Evolutionary conservation across 2,113 vertebrate genomes (phyloP), one percentile per base, ranked within the genome.

Genomic region (Gymnocephalus cernua): DNA sequence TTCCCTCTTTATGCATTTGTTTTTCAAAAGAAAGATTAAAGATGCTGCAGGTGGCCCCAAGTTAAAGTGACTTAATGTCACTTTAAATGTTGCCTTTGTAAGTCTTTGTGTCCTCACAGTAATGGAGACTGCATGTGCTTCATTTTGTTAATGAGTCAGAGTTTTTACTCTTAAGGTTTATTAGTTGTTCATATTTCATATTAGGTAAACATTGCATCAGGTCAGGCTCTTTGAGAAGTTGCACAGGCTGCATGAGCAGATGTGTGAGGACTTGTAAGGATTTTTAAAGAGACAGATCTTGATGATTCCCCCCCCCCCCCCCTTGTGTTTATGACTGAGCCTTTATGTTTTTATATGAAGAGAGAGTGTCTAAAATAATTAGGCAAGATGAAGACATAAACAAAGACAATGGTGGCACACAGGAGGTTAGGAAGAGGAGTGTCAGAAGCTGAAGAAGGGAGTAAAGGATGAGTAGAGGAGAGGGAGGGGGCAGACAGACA

Each of bases 401-500:
- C 38, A 62, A 35, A 76, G 69, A 72, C n/a, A 73, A 81, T 56
- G 56, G 58, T 59, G 54, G 66, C 62, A 56, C 67, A 73, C 58
- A 51, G 45, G 68, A 82, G 76, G 59, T 53, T 29, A 84, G 38
- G 66, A 86, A 71, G 79, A 68, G 62, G 68, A 73, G 82, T 38
- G 68, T 62, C 81, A 74, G 76, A 66, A 56, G 71, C 53, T 64
- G 51, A 69, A 15, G 78, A 82, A 57, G 68, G 69, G 74, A 69
- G 29, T 48, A 57, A 77, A 54, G 74, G 74, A 84, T 56, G 69
- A 73, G 73, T 54, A 68, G 70, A 72, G 65, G 67, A n/a, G 74
- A 13, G 14, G 38, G 75, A 56, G 50, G 84, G 68, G 79, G 82
- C 88, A 92, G 93, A 92, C 93, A 92, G 93, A 86, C 92, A 92